These are phyloP conservation scores for Scaptomyza montana DNA, from an alignment of 1,140 invertebrate genomes.

Conservation along the genomic window DNA sequence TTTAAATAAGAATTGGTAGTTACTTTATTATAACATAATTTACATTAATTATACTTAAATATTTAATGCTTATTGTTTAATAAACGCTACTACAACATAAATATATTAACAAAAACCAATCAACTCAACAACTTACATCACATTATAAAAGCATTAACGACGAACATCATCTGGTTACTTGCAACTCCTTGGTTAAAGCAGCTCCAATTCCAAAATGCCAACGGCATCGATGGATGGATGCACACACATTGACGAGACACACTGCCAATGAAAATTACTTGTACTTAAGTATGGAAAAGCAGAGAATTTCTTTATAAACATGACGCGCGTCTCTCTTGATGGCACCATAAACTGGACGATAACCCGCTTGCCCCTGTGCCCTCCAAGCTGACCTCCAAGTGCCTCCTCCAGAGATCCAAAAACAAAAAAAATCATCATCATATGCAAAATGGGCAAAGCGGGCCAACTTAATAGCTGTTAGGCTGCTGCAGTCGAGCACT, in stretches of 20 bases:
- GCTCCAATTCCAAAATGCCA: not conserved
- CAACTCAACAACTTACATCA: slow-evolving; percentile 53
- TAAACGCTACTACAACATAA: not conserved
- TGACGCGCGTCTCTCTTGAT: slow-evolving; percentile 59
- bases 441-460: slow-evolving; percentile 60
- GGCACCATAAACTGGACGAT: slow-evolving; percentile 77
- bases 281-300: slow-evolving; percentile 48
- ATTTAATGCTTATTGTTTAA: not conserved
- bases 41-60: too few relatives aligned
- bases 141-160: slow-evolving; percentile 64
- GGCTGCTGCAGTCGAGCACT: slow-evolving; percentile 44
- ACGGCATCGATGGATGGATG: slow-evolving; percentile 45
- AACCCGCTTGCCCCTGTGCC: slow-evolving; percentile 52
- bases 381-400: slow-evolving; percentile 54
- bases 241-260: slow-evolving; percentile 54
- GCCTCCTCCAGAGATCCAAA: slow-evolving; percentile 4
- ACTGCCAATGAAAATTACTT: slow-evolving; percentile 63
- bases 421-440: slow-evolving; percentile 42
- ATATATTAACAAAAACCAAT: not conserved
- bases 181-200: not conserved
- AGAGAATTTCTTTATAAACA: slow-evolving; percentile 76
- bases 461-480: slow-evolving; percentile 70
- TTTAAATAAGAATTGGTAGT: too few relatives aligned
- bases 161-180: slow-evolving; percentile 9
- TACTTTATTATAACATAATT: too few relatives aligned